phyloP scores from a whole-genome alignment of 2,888 invertebrate species.

The Gari tellinella region DNA sequence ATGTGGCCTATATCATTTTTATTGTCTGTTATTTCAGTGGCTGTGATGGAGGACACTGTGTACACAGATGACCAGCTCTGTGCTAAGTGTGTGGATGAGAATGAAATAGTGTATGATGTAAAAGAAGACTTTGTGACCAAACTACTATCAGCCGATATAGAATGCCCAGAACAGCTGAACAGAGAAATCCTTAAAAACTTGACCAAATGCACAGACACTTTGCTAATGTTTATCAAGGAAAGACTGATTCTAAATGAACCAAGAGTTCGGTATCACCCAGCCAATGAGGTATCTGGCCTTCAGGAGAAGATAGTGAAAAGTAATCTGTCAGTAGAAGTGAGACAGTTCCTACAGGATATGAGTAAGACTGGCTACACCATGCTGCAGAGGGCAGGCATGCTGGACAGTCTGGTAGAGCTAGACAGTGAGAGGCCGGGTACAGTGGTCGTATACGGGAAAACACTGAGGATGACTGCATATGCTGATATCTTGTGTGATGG shows the following conservation, averaged over 20 bases:
- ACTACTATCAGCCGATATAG: constrained; percentile 11
- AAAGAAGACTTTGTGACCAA: constrained; percentile 40
- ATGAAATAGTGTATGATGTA: constrained; percentile 54
- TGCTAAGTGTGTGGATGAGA: constrained; percentile 47
- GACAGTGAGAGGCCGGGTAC: constrained; percentile 35
- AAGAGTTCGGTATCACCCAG: constrained; percentile 50
- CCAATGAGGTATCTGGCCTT: constrained; percentile 43
- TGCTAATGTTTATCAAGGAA: constrained; percentile 41
- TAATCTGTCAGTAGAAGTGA: constrained; percentile 36
- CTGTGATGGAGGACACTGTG: constrained; percentile 1
- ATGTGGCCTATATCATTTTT: too few relatives aligned
- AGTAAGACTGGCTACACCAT: constrained; percentile 39
- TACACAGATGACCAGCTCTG: constrained; percentile 42
- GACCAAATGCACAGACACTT: constrained; percentile 34
- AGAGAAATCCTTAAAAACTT: constrained; percentile 47
- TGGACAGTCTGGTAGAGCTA: constrained; percentile 58
- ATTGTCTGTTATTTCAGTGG: too few relatives aligned
- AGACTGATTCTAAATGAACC: constrained; percentile 43
- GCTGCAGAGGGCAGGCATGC: constrained; percentile 38
- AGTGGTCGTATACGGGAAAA: constrained; percentile 32
- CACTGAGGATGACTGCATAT: constrained; percentile 11
- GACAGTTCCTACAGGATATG: constrained; percentile 35
- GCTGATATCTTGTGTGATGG: constrained; percentile 26
- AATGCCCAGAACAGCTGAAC: constrained; percentile 32
- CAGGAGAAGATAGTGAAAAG: constrained; percentile 41